A percentile compares a stretch with the other conserved stretches of the same genome.
phyloP scores from a whole-genome alignment of 1,140 invertebrate species.

The Saccostrea echinata region DNA sequence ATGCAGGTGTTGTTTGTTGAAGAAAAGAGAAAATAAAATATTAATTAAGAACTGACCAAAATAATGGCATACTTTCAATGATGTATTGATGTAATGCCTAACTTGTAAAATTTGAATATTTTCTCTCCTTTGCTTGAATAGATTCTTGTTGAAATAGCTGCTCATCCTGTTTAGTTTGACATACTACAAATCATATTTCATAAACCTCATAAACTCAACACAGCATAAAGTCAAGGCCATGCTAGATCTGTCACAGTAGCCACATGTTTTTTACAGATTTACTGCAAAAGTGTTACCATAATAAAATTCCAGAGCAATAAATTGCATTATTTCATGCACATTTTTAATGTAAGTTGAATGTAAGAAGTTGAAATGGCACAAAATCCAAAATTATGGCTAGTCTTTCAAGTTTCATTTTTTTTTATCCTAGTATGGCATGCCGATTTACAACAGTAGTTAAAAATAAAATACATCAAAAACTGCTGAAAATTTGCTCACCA shows the following conservation, averaged over 20 bases:
- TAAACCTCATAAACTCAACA: background rate
- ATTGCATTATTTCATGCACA: background rate
- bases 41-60: background rate
- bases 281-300: background rate
- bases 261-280: background rate
- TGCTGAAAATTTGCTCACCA: no score
- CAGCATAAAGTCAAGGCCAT: background rate
- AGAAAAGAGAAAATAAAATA: constrained; percentile 8
- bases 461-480: no score
- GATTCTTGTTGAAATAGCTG: background rate
- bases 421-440: no score
- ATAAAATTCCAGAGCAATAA: constrained; percentile 3
- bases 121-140: background rate
- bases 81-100: background rate
- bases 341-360: no score
- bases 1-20: background rate
- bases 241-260: background rate
- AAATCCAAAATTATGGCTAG: no score
- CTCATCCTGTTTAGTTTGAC: background rate
- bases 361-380: no score
- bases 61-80: background rate
- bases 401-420: no score
- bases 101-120: background rate
- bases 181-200: background rate
- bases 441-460: no score